Percentiles rank a stretch among this genome's conserved stretches.
phyloP scores from a whole-genome alignment of 2,888 invertebrate species.

The Cataglyphis cursor region DNA sequence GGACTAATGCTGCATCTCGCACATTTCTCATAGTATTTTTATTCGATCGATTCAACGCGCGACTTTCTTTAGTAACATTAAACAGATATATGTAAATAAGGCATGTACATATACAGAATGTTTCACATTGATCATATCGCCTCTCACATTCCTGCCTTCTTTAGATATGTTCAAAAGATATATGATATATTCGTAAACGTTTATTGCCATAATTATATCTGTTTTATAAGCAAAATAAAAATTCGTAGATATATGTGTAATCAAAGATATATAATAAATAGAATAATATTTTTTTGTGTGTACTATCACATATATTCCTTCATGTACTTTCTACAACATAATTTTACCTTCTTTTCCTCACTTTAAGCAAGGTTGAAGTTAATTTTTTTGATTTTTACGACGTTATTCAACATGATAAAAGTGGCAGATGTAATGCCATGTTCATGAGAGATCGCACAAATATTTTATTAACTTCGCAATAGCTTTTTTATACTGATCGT shows the following conservation, averaged over 20 bases:
- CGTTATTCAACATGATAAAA: not conserved
- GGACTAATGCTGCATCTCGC: constrained; percentile 7
- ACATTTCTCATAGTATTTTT: constrained; percentile 43
- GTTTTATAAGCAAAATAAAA: not conserved
- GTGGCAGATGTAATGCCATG: not conserved
- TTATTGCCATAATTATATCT: not conserved
- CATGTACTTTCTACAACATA: not conserved
- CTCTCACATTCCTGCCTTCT: not conserved
- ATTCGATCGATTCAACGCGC: constrained; percentile 13
- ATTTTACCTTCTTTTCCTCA: not conserved
- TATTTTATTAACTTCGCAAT: constrained; percentile 47
- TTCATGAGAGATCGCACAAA: constrained; percentile 3
- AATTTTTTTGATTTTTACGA: not conserved
- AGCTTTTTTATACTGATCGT: constrained; percentile 56
- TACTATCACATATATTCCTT: not conserved
- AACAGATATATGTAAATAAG: constrained; percentile 13
- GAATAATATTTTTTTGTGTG: not conserved
- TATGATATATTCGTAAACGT: not conserved
- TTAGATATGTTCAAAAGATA: not conserved
- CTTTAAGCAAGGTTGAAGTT: not conserved
- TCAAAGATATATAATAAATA: not conserved
- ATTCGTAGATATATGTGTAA: not conserved
- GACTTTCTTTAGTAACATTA: not conserved
- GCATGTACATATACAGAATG: too few relatives aligned
- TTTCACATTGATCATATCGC: not conserved